phyloP scores from a whole-genome alignment of 2,113 vertebrate species.

The Ramphastos sulfuratus region DNA sequence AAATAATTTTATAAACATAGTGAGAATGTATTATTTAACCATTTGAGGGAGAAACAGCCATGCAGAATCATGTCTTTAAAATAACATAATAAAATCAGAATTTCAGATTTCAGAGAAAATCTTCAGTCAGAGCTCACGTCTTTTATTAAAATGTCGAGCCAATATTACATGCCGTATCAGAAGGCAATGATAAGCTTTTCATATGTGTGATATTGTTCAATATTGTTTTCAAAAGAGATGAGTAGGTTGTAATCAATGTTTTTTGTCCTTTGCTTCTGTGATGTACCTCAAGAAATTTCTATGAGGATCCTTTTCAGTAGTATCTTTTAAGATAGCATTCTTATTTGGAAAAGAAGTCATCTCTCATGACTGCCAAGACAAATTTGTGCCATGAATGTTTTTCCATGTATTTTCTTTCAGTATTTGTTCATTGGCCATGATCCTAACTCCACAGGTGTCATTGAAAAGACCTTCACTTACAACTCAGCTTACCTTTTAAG shows the following conservation, averaged over 20 bases:
- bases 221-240: not conserved
- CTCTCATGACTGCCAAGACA: not conserved
- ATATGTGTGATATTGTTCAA: not conserved
- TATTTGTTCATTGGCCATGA: not conserved
- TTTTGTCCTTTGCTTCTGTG: not conserved
- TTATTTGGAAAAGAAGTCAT: not conserved
- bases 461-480: not conserved
- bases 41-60: not conserved
- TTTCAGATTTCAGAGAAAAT: not conserved
- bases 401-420: not conserved
- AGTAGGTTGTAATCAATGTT: not conserved
- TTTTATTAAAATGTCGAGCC: not conserved
- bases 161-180: not conserved
- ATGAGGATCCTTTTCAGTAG: not conserved
- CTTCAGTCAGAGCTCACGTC: not conserved
- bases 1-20: not conserved
- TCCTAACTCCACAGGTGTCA: not conserved
- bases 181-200: not conserved
- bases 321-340: rapidly evolving
- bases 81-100: not conserved
- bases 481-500: not conserved
- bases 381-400: not conserved
- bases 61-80: rapidly evolving
- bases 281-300: not conserved
- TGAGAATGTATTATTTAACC: not conserved